These are phyloP conservation scores for Montipora capricornis DNA, from an alignment of 64 coral and sea anemone genomes.

Conservation along the genomic window DNA sequence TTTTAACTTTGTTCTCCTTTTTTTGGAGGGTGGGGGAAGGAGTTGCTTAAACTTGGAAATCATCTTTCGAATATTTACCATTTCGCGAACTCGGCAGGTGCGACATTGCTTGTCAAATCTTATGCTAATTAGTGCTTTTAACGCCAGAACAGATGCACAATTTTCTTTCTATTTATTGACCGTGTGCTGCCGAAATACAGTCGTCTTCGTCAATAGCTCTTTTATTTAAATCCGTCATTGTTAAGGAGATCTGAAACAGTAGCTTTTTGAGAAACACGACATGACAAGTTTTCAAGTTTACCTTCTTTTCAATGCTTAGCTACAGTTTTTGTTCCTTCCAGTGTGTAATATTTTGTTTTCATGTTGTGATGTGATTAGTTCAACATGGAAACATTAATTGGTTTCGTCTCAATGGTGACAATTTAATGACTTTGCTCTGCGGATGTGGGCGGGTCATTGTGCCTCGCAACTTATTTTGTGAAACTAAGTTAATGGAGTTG, in stretches of 20 bases:
- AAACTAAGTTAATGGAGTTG: too few species aligned
- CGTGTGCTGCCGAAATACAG: too few species aligned
- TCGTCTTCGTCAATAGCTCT: background rate
- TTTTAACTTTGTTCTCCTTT: too few species aligned
- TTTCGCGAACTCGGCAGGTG: slow-evolving; percentile 3
- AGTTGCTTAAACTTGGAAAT: background rate
- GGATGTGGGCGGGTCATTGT: background rate
- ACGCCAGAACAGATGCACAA: background rate
- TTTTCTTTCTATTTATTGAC: background rate
- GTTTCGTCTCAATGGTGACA: background rate
- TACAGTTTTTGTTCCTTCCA: background rate
- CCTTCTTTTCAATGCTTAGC: background rate
- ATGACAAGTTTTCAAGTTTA: background rate
- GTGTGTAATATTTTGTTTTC: background rate
- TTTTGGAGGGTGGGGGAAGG: too few species aligned
- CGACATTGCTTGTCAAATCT: background rate
- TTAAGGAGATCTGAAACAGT: background rate
- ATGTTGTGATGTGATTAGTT: too few species aligned
- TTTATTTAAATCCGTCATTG: background rate
- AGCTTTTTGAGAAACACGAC: background rate
- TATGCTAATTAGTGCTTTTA: slow-evolving; percentile 32
- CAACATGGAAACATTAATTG: background rate
- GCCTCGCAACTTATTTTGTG: background rate
- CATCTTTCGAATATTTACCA: background rate
- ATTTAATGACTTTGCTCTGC: background rate